Conservation (phyloP, 2,113 vertebrate genomes). For the Anolis sagrei region DNA sequence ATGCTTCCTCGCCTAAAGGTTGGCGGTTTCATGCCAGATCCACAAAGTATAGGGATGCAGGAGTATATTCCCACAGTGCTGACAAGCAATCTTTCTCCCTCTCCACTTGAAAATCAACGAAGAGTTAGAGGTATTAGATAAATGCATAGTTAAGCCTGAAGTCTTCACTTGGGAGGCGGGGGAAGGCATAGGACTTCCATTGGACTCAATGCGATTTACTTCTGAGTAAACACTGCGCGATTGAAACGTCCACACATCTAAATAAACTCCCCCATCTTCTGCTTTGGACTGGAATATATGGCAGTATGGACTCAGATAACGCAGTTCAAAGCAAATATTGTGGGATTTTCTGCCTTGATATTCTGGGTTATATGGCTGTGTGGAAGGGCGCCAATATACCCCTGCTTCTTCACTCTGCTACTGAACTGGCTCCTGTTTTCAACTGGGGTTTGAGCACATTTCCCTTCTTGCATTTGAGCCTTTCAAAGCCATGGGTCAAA, state of each 20-base stretch:
- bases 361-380: too few species aligned
- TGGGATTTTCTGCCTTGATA: too few species aligned
- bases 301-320: too few species aligned
- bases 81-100: neutral
- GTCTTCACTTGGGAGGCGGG: neutral
- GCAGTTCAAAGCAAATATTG: too few species aligned
- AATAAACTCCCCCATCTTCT: too few species aligned
- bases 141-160: neutral
- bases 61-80: neutral
- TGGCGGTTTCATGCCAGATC: neutral
- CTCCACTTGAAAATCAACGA: neutral
- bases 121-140: too few species aligned
- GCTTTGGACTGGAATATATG: too few species aligned
- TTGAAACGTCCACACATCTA: too few species aligned
- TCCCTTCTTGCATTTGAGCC: neutral
- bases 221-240: neutral
- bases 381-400: too few species aligned
- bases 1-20: neutral
- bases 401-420: too few species aligned
- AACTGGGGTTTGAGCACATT: too few species aligned
- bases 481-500: neutral
- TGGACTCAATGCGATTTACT: neutral
- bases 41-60: too few species aligned
- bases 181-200: neutral
- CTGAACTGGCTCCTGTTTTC: neutral